These are phyloP conservation scores for Protobothrops flavoviridis DNA, from an alignment of 2,113 vertebrate species.

Conservation along the genomic window DNA sequence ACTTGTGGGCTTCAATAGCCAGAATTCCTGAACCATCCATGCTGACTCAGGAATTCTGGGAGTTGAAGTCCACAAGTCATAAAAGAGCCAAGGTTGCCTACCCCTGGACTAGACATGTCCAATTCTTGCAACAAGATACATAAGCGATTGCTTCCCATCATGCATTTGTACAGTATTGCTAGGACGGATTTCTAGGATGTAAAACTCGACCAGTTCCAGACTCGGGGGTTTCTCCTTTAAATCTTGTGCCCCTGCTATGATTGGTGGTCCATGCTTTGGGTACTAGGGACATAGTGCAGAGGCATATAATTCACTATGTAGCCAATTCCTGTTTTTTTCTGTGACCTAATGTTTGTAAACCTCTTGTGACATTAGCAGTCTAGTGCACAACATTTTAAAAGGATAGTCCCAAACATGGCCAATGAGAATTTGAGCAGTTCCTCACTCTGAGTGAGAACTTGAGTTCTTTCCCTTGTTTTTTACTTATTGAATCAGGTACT, in stretches of 20 bases:
- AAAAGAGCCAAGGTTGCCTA: too few species aligned
- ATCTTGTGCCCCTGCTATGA: background rate
- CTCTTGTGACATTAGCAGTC: background rate
- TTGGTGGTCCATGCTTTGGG: background rate
- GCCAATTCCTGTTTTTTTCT: background rate
- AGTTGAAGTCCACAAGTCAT: too few species aligned
- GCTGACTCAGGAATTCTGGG: too few species aligned
- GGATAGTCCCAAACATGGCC: background rate
- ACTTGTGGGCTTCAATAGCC: too few species aligned
- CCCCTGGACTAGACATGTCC: too few species aligned
- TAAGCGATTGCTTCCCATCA: background rate
- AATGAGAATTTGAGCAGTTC: background rate
- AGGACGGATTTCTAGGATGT: background rate
- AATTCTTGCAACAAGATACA: too few species aligned
- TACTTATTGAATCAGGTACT: background rate
- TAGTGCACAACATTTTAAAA: background rate
- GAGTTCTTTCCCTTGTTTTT: too few species aligned
- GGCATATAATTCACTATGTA: background rate
- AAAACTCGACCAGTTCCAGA: background rate
- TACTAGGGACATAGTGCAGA: background rate
- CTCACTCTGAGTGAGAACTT: background rate
- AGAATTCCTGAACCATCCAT: too few species aligned
- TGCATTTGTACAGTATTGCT: background rate
- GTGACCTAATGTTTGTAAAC: background rate
- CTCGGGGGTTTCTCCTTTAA: background rate